Evolutionary conservation across 2,888 invertebrate species (phyloP), one percentile per base, ranked within the genome.

Genomic region (Mylabris sibirica): DNA sequence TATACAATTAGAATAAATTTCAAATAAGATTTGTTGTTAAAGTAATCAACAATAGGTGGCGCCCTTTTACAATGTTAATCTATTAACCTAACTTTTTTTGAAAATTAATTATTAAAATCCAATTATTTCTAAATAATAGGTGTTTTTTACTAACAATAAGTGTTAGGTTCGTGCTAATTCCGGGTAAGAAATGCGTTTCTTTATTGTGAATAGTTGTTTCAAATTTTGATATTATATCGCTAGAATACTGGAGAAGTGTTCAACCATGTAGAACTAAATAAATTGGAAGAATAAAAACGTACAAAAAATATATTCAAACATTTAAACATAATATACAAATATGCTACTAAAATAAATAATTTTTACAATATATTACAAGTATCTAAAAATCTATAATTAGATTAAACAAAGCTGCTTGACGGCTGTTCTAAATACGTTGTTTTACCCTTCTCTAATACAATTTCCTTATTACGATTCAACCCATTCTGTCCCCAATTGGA

Each of bases 391-490:
- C 9, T 6, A 49, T 8, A 57, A 59, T 26, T 59, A 30, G 30
- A 30, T 34, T 70, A 90, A 72, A 90, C 90, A 85, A 90, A 90
- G 85, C 90, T 90, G 84, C 90, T 90, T 72, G 88, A 89, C 6
- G 90, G 87, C 76, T 89, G 89, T 77, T 90, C 90, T 72, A 90
- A 83, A 81, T 89, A 90, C 64, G 88, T 85, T 64, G 86, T 85
- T 71, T 49, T 76, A 72, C 49, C 75, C 73, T 71, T 76, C 73
- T 68, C 68, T 59, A 60, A 65, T 62, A 71, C 67, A 59, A 26
- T 67, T 62, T 65, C 67, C 35, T 71, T 66, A 53, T 64, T 65
- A 63, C 63, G 44, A 61, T 79, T 78, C 68, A 80, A 78, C 49
- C 80, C 81, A 70, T 76, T 83, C 78, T 83, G 83, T 35, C 84